Evolutionary conservation across 2,113 vertebrate species (phyloP).

Genomic region (Platichthys flesus): DNA sequence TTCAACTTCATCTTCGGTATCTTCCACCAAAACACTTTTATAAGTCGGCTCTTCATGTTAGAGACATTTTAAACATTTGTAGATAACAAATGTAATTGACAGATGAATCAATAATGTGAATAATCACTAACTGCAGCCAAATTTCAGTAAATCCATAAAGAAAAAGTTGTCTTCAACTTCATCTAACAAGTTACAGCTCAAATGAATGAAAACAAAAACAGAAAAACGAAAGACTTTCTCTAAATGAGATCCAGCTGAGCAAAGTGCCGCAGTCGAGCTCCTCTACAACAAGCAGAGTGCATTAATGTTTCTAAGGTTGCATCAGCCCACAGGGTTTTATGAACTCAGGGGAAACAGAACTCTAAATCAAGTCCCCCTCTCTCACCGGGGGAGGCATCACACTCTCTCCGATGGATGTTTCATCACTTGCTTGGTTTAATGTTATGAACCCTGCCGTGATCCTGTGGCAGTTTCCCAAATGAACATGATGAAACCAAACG

Average conservation of each 20-base stretch:
- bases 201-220: constrained; percentile 2
- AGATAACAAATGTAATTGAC: no score
- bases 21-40: constrained; percentile 35
- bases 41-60: no score
- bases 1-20: no score
- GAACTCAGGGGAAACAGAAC: constrained; percentile 55
- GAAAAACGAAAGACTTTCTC: constrained; percentile 18
- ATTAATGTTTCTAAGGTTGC: constrained; percentile 70
- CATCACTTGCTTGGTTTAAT: constrained; percentile 65
- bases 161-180: no score
- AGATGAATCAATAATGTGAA: no score
- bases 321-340: constrained; percentile 65
- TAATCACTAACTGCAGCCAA: no score
- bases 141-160: no score
- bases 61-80: no score
- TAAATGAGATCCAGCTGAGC: constrained; percentile 19
- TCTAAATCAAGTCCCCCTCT: constrained; percentile 60
- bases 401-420: constrained; percentile 57
- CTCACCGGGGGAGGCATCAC: constrained; percentile 52
- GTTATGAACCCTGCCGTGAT: constrained; percentile 61
- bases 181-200: no score
- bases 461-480: constrained; percentile 63
- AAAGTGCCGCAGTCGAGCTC: constrained; percentile 6
- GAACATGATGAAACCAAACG: constrained; percentile 65
- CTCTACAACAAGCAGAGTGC: constrained; percentile 28